A percentile compares a stretch with the other conserved stretches of the same genome.
phyloP scores from a whole-genome alignment of 2,888 invertebrate species.

The Phoronis australis region DNA sequence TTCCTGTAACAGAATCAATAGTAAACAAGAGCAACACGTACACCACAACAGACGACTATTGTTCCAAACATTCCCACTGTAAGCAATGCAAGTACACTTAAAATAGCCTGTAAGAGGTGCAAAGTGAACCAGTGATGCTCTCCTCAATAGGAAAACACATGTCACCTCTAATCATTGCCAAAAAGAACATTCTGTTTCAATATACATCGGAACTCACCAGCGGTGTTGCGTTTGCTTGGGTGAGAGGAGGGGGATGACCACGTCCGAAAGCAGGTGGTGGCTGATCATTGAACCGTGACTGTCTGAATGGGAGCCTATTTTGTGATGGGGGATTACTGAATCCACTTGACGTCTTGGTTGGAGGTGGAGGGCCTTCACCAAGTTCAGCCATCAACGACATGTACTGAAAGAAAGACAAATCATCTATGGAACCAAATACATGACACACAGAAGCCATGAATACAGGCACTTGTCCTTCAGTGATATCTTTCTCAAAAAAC shows the following conservation, averaged over 20 bases:
- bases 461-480: background rate
- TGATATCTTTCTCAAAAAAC: background rate
- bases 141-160: background rate
- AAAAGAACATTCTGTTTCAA: too few species aligned
- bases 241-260: background rate
- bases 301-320: background rate
- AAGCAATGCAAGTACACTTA: background rate
- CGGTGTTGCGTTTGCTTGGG: background rate
- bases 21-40: too few species aligned
- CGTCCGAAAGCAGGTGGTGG: constrained; percentile 12
- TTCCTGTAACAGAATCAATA: too few species aligned
- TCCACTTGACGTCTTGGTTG: constrained; percentile 19
- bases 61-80: too few species aligned
- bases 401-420: constrained; percentile 59
- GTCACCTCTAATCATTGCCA: too few species aligned
- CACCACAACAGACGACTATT: too few species aligned
- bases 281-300: constrained; percentile 1
- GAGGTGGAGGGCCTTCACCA: constrained; percentile 77
- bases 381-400: constrained; percentile 98
- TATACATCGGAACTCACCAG: too few species aligned
- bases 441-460: background rate
- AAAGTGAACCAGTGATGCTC: background rate
- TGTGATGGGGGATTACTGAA: constrained; percentile 16
- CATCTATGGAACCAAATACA: constrained; percentile 1
- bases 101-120: background rate